Evolutionary conservation across 2,888 invertebrate species (phyloP).

Genomic region (Hypsopygia costalis): DNA sequence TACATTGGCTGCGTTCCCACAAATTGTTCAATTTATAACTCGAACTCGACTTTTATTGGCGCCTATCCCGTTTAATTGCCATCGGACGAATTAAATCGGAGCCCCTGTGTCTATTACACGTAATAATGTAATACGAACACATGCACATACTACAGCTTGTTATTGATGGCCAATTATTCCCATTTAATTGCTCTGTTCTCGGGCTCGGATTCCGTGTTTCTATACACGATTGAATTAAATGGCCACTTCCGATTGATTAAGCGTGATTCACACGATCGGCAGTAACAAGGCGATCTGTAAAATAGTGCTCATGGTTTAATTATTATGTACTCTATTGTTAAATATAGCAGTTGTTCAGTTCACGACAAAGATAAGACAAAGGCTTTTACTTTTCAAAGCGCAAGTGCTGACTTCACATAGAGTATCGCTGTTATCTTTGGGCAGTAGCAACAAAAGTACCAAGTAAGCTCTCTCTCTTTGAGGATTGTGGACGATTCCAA

Average conservation of each 20-base stretch:
- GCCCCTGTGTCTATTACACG: constrained; percentile 38
- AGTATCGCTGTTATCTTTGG: too few relatives aligned
- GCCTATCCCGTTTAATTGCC: constrained; percentile 65
- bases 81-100: constrained; percentile 44
- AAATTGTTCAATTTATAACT: constrained; percentile 70
- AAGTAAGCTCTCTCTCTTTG: too few relatives aligned
- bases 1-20: constrained; percentile 37
- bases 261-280: neutral
- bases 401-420: too few relatives aligned
- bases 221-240: constrained; percentile 1
- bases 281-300: too few relatives aligned
- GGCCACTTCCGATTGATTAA: neutral
- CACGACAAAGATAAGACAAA: too few relatives aligned
- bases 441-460: too few relatives aligned
- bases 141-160: constrained; percentile 10
- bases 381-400: too few relatives aligned
- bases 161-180: constrained; percentile 20
- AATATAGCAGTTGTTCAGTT: too few relatives aligned
- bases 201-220: constrained; percentile 1
- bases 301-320: too few relatives aligned
- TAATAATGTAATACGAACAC: constrained; percentile 27
- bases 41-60: constrained; percentile 62
- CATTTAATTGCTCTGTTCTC: constrained; percentile 18
- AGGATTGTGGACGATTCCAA: too few relatives aligned
- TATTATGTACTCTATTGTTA: too few relatives aligned